Evolutionary conservation across 2,888 invertebrate genomes (phyloP), one percentile per base, ranked within the genome.

Genomic region (Carabus problematicus): DNA sequence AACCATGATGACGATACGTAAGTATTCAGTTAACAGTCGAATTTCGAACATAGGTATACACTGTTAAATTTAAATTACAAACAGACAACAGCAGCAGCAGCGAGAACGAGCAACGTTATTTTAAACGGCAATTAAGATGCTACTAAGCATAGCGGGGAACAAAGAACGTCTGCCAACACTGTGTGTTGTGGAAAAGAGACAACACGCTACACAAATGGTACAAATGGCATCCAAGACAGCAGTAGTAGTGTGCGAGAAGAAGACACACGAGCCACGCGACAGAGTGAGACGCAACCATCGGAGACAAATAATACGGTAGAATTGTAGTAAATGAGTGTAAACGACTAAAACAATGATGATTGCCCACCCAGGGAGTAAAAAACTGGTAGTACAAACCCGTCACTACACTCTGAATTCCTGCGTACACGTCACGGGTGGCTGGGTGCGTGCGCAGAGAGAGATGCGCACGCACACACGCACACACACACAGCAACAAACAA

Each of bases 101-200:
- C 40, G 3, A 2, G 41, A 64, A 62, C 54, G 72, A 72, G n/a
- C n/a, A 72, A 73, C 73, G 75, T 75, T 76, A 76, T 75, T 77
- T 77, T 77, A 76, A 77, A 77, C 76, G 77, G 76, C 76, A 77
- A 77, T 77, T 77, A 77, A 77, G 76, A 77, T 76, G 76, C 76
- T 76, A 74, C 76, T 73, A 75, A 72, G 77, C 76, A 75, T 75
- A 75, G 75, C 75, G 72, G 72, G 29, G 52, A 70, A 72, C 61
- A 64, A 56, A 62, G 40, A 49, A 4, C 14, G 52, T 45, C 6
- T 8, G 8, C 41, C 12, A 8, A 16, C 14, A 3, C 40, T 6
- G 54, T 62, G 16, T 16, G 49, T n/a, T 12, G 39, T 64, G 68
- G 29, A 29, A 71, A 70, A 64, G 67, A 62, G 66, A 63, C 56